Percentiles rank a stretch among this genome's conserved stretches.
These are phyloP conservation scores for Atta colombica DNA, from an alignment of 1,140 invertebrate species.

Conservation along the genomic window DNA sequence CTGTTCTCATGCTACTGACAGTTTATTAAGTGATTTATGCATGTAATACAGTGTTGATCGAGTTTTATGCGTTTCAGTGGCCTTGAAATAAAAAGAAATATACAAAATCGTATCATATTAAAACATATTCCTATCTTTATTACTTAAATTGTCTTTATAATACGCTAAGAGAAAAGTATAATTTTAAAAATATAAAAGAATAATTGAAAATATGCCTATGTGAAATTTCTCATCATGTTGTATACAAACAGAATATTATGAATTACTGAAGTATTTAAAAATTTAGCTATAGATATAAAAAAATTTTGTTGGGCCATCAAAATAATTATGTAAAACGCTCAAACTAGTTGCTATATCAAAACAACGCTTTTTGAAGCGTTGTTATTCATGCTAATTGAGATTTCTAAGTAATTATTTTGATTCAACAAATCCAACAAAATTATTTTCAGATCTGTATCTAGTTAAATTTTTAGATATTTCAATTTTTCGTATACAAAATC, in stretches of 20 bases:
- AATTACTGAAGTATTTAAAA: too few relatives aligned
- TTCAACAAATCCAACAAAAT: too few relatives aligned
- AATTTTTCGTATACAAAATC: too few relatives aligned
- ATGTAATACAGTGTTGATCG: background rate
- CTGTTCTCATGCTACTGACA: slow-evolving; percentile 24
- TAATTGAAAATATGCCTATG: background rate
- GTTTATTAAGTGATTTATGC: slow-evolving; percentile 37
- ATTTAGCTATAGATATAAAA: too few relatives aligned
- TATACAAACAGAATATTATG: background rate
- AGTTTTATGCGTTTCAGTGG: background rate
- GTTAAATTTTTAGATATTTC: too few relatives aligned
- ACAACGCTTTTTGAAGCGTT: too few relatives aligned
- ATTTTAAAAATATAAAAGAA: background rate
- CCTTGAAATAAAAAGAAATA: background rate
- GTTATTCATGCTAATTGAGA: too few relatives aligned
- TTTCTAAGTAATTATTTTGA: too few relatives aligned
- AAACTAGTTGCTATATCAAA: too few relatives aligned
- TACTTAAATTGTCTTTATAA: background rate
- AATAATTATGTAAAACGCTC: too few relatives aligned
- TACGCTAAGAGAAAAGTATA: background rate
- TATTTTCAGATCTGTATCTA: too few relatives aligned
- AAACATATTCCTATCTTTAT: background rate
- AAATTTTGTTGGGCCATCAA: too few relatives aligned
- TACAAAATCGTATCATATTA: background rate
- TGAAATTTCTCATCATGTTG: background rate